These are phyloP conservation scores for Syngnathus scovelli DNA, from an alignment of 2,113 vertebrate genomes.

Conservation along the genomic window DNA sequence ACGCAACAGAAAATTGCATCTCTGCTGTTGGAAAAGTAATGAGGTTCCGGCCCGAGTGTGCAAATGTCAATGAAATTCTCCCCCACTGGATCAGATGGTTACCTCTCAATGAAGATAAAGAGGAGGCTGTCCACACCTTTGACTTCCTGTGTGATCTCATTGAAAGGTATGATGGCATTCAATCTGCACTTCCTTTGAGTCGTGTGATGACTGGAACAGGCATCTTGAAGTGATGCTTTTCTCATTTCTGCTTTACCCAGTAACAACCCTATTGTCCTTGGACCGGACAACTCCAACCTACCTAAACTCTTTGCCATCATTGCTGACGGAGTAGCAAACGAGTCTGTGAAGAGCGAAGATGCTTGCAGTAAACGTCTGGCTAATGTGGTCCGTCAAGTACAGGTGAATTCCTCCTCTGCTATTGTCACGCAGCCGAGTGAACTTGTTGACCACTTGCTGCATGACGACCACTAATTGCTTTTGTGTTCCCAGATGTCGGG, in stretches of 20 bases:
- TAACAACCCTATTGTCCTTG: constrained; percentile 94
- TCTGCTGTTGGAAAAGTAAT: constrained; percentile 96
- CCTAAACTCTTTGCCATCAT: constrained; percentile 95
- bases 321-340: constrained; percentile 87
- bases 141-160: constrained; percentile 95
- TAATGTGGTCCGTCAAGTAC: constrained; percentile 95
- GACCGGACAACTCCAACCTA: constrained; percentile 92
- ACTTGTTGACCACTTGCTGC: background rate
- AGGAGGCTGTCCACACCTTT: constrained; percentile 95
- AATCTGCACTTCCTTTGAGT: rapidly evolving
- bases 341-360: constrained; percentile 91
- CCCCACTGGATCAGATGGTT: constrained; percentile 98
- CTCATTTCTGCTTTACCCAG: constrained; percentile 50
- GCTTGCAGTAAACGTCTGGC: constrained; percentile 90
- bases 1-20: constrained; percentile 98
- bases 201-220: background rate
- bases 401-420: constrained; percentile 63
- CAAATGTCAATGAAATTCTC: constrained; percentile 87
- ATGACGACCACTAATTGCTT: background rate
- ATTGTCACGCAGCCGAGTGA: background rate
- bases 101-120: constrained; percentile 95
- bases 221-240: background rate
- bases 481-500: constrained; percentile 78
- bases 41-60: constrained; percentile 90
- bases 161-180: constrained; percentile 75